phyloP scores from a whole-genome alignment of 2,797 vertebrate genomes.

The Chelon auratus region DNA sequence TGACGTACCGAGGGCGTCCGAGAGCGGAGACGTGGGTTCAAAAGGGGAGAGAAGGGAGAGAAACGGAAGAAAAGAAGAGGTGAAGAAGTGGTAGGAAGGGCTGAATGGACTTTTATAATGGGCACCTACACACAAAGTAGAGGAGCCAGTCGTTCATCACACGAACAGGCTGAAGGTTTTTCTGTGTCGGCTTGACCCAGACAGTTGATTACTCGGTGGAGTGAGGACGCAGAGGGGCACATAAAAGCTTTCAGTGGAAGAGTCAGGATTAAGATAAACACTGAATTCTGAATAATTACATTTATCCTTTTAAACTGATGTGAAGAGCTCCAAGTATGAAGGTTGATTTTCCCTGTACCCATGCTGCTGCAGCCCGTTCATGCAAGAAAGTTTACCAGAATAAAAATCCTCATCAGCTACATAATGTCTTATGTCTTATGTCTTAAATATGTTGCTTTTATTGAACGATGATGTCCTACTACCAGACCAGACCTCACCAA shows the following conservation, averaged over 20 bases:
- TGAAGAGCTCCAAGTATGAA: too few relatives aligned
- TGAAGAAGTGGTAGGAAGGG: not conserved
- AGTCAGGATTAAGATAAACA: not conserved
- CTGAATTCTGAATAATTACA: too few relatives aligned
- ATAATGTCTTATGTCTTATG: too few relatives aligned
- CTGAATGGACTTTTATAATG: conserved; percentile 14
- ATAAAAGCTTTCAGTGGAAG: not conserved
- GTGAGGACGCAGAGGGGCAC: not conserved
- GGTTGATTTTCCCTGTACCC: too few relatives aligned
- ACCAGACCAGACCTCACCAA: too few relatives aligned
- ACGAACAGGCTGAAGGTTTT: conserved; percentile 6
- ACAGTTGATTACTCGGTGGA: not conserved
- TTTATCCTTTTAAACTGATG: too few relatives aligned
- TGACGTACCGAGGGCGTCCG: conserved; percentile 54
- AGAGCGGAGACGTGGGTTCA: not conserved
- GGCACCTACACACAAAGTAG: not conserved
- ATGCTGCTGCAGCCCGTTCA: too few relatives aligned
- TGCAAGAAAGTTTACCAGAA: too few relatives aligned
- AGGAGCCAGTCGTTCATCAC: conserved; percentile 13
- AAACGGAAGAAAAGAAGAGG: too few relatives aligned
- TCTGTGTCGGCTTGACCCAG: not conserved
- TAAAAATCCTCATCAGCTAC: too few relatives aligned
- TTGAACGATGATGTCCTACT: too few relatives aligned
- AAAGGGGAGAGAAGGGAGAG: not conserved
- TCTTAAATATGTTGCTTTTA: too few relatives aligned